These are phyloP conservation scores for Macropis europaea DNA, from an alignment of 2,888 invertebrate species.

Conservation along the genomic window DNA sequence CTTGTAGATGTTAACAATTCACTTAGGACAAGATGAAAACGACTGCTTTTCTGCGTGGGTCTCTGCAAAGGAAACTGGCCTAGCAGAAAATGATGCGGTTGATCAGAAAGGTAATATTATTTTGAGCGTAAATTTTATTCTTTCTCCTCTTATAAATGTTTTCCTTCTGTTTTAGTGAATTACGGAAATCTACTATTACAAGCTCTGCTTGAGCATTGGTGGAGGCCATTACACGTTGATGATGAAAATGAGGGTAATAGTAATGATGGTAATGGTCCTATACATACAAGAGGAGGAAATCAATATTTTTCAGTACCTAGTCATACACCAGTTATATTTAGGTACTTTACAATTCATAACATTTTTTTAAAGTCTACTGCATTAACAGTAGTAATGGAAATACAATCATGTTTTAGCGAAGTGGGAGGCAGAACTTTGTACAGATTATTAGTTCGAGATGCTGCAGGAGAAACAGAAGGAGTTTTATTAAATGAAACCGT, in stretches of 20 bases:
- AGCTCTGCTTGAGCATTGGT: constrained; percentile 97
- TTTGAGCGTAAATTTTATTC: neutral
- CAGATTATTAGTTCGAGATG: constrained; percentile 92
- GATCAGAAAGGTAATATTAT: constrained; percentile 86
- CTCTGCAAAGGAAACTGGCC: constrained; percentile 95
- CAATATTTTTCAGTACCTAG: constrained; percentile 93
- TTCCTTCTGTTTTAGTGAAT: constrained; percentile 85
- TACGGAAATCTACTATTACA: constrained; percentile 96
- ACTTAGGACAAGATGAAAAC: constrained; percentile 97
- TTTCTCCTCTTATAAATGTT: neutral
- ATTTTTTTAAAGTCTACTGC: neutral
- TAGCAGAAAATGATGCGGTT: constrained; percentile 86
- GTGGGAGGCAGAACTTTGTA: constrained; percentile 97
- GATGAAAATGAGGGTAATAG: constrained; percentile 88
- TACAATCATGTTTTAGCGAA: constrained; percentile 84
- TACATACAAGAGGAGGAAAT: constrained; percentile 80
- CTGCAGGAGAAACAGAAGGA: constrained; percentile 96
- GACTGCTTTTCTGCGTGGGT: constrained; percentile 99
- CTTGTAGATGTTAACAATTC: constrained; percentile 95
- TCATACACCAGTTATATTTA: constrained; percentile 98
- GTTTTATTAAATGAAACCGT: constrained; percentile 95
- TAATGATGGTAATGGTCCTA: constrained; percentile 76
- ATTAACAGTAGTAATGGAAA: neutral
- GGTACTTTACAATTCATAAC: constrained; percentile 81
- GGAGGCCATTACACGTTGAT: constrained; percentile 86